phyloP scores from a whole-genome alignment of 2,797 vertebrate species.

The Heterohyrax brucei region DNA sequence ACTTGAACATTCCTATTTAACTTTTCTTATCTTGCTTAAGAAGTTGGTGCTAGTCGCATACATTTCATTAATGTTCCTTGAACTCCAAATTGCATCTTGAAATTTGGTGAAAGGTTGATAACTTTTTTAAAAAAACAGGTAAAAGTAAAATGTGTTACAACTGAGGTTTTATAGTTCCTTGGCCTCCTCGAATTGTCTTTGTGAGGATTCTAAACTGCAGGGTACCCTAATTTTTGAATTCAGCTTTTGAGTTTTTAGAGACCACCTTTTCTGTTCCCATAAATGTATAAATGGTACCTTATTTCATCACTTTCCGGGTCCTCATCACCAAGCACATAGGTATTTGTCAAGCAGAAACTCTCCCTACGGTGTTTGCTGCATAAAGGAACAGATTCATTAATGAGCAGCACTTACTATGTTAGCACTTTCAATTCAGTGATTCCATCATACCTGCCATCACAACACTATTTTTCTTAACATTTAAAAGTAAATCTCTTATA shows the following conservation, averaged over 20 bases:
- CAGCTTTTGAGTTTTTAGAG: neutral
- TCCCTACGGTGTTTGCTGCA: conserved; percentile 50
- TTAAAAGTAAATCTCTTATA: conserved; percentile 51
- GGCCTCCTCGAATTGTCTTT: neutral
- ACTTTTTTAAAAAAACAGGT: neutral
- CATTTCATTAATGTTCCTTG: conserved; percentile 51
- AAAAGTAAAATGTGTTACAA: neutral
- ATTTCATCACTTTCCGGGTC: neutral
- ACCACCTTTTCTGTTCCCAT: neutral
- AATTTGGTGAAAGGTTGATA: conserved; percentile 42
- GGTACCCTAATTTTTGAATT: neutral
- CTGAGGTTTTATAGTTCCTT: neutral
- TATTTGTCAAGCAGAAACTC: conserved; percentile 21
- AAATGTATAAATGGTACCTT: neutral
- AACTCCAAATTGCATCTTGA: conserved; percentile 26
- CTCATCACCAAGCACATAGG: neutral
- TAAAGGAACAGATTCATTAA: conserved; percentile 57
- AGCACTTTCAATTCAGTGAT: neutral
- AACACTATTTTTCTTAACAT: conserved; percentile 48
- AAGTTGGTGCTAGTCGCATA: conserved; percentile 26
- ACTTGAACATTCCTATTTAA: conserved; percentile 12
- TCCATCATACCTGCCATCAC: neutral
- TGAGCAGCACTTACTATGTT: conserved; percentile 31
- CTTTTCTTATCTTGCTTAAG: conserved; percentile 65
- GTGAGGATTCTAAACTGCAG: neutral